phyloP scores from a whole-genome alignment of 2,113 vertebrate species.

The Percopsis transmontana region DNA sequence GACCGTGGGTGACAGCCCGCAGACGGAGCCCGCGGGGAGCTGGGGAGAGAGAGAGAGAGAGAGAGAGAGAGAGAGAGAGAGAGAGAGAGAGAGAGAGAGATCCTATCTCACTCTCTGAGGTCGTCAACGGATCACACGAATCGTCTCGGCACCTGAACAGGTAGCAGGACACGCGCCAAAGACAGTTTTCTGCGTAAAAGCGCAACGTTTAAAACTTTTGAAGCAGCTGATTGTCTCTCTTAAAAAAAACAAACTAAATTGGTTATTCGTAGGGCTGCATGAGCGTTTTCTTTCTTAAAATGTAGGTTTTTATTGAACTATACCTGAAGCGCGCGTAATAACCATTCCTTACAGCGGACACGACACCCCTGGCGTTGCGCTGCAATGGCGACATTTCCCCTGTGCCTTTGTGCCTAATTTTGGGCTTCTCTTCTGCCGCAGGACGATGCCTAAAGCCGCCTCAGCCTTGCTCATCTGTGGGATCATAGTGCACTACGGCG shows the following conservation, averaged over 20 bases:
- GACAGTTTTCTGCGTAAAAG: conserved; percentile 48
- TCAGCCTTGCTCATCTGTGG: conserved; percentile 92
- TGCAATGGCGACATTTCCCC: too few species aligned
- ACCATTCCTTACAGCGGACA: too few species aligned
- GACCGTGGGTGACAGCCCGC: conserved; percentile 51
- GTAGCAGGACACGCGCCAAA: conserved; percentile 57
- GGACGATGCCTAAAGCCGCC: conserved; percentile 90
- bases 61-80: conserved; percentile 33
- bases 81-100: conserved; percentile 68
- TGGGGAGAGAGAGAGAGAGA: conserved; percentile 11
- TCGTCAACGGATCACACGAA: conserved; percentile 65
- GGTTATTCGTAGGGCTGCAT: too few species aligned
- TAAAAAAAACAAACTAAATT: too few species aligned
- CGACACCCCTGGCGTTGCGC: too few species aligned
- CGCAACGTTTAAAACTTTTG: background rate
- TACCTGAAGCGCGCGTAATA: background rate
- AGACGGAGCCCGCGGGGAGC: conserved; percentile 67
- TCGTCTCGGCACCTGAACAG: conserved; percentile 64
- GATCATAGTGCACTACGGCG: conserved; percentile 91
- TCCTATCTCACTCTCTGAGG: conserved; percentile 75
- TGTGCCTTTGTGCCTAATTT: conserved; percentile 5
- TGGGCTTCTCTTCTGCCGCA: conserved; percentile 75
- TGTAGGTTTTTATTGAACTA: too few species aligned
- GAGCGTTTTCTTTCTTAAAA: too few species aligned
- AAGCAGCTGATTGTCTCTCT: too few species aligned